Evolutionary conservation across 2,888 invertebrate genomes (phyloP).

Genomic region (Camptogramma bilineatum): DNA sequence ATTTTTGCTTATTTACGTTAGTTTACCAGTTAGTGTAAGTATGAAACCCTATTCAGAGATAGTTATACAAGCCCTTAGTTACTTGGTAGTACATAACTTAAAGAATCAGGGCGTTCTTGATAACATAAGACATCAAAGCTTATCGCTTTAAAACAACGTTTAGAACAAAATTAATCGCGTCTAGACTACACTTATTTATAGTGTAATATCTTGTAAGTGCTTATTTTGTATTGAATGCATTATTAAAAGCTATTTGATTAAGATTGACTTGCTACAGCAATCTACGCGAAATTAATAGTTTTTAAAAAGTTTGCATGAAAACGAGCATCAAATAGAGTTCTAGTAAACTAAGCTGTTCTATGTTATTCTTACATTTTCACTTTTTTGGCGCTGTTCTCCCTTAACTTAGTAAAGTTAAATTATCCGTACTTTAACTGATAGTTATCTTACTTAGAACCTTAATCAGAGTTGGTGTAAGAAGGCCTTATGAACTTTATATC

Average conservation of each 20-base stretch:
- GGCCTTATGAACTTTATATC: too few relatives aligned
- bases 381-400: too few relatives aligned
- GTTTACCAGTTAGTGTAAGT: too few relatives aligned
- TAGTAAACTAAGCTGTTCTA: too few relatives aligned
- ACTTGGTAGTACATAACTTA: neutral
- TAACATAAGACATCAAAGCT: conserved; percentile 1
- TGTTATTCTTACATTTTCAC: too few relatives aligned
- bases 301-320: neutral
- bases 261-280: conserved; percentile 23
- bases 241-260: conserved; percentile 31
- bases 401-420: too few relatives aligned
- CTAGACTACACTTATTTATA: conserved; percentile 39
- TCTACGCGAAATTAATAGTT: conserved; percentile 12
- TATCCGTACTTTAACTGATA: too few relatives aligned
- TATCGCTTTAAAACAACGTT: conserved; percentile 24
- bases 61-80: neutral
- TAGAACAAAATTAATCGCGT: conserved; percentile 37
- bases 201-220: conserved; percentile 28
- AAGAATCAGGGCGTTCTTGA: neutral
- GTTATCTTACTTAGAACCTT: too few relatives aligned
- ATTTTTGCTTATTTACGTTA: too few relatives aligned
- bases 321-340: too few relatives aligned
- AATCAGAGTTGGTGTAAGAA: too few relatives aligned
- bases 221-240: conserved; percentile 24
- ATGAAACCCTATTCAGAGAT: too few relatives aligned